Conservation (phyloP, 2,888 invertebrate genomes). For the Melieria crassipennis region DNA sequence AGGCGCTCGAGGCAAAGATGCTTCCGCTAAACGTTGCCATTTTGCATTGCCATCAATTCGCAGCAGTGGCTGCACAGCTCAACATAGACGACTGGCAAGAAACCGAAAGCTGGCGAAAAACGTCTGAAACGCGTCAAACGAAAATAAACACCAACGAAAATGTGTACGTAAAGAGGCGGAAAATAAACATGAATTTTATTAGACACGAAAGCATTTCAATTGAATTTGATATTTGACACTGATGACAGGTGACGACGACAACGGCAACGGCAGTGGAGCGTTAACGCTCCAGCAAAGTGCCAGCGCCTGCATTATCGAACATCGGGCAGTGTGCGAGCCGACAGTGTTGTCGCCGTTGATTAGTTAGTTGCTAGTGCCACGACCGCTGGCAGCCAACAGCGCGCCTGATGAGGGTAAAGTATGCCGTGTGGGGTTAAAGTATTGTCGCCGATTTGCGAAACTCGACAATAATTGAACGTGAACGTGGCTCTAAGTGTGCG, state of each 20-base stretch:
- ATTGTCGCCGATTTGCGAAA: too few species aligned
- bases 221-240: constrained; percentile 27
- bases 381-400: too few species aligned
- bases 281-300: background rate
- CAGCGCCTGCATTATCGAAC: too few species aligned
- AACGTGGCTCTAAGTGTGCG: too few species aligned
- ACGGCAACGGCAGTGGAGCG: too few species aligned
- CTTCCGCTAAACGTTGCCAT: constrained; percentile 10
- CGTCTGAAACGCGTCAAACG: background rate
- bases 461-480: too few species aligned
- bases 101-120: background rate
- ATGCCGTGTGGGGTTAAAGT: too few species aligned
- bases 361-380: too few species aligned
- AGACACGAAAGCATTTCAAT: constrained; percentile 12
- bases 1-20: background rate
- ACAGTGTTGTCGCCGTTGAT: too few species aligned
- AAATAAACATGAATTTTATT: background rate
- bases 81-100: background rate
- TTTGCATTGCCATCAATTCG: constrained; percentile 12
- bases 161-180: background rate
- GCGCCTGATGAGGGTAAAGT: too few species aligned
- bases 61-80: constrained; percentile 19
- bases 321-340: background rate
- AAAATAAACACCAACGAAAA: background rate
- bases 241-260: constrained; percentile 7